A percentile compares a stretch with the other conserved stretches of the same genome.
These are phyloP conservation scores for Petrolisthes cinctipes DNA, from an alignment of 2,888 invertebrate species.

Conservation along the genomic window DNA sequence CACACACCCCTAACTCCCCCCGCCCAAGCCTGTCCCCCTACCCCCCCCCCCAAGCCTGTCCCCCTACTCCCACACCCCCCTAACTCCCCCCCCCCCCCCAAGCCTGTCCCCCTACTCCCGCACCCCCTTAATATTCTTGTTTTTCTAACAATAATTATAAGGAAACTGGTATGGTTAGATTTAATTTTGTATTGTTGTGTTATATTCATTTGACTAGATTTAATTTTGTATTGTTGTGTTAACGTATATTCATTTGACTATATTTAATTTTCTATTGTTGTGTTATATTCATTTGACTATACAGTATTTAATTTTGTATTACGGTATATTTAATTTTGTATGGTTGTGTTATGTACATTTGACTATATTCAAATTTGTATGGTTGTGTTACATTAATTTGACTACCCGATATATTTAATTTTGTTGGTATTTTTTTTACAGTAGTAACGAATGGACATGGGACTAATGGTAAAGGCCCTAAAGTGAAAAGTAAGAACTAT, in stretches of 20 bases:
- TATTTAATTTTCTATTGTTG: no score
- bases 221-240: not conserved
- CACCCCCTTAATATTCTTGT: no score
- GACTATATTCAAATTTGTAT: not conserved
- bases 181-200: not conserved
- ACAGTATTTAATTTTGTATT: no score
- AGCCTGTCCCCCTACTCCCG: no score
- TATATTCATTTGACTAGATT: not conserved
- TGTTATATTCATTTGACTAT: no score
- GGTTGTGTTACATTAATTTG: no score
- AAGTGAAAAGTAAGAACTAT: slow-evolving; percentile 81
- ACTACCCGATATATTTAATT: not conserved
- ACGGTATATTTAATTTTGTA: not conserved
- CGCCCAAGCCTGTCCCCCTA: no score
- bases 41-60: no score
- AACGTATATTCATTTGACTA: not conserved
- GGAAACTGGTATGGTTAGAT: not conserved
- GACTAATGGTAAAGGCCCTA: slow-evolving; percentile 53
- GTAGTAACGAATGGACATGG: slow-evolving; percentile 49
- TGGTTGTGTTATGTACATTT: not conserved
- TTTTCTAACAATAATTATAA: not conserved
- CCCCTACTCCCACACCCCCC: no score
- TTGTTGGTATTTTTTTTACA: not conserved
- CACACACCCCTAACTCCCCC: no score
- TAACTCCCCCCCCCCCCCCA: no score